Evolutionary conservation across 2,113 vertebrate species (phyloP).

Genomic region (Danio rerio): GRCz12tu NC_133181.1:56258501-56259000

Average conservation of each 20-base stretch:
- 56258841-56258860: constrained; percentile 23
- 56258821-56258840: neutral
- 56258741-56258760: neutral
- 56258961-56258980: constrained; percentile 27
- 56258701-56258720: constrained; percentile 25
- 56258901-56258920: constrained; percentile 27
- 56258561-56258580: constrained; percentile 66
- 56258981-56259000: constrained; percentile 13
- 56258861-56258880: constrained; percentile 28
- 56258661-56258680: constrained; percentile 46
- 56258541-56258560: constrained; percentile 90
- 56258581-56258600: constrained; percentile 10
- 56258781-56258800: constrained; percentile 2
- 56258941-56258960: neutral
- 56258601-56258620: neutral
- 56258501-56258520: constrained; percentile 87
- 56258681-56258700: constrained; percentile 58
- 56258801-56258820: constrained; percentile 29
- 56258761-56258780: neutral
- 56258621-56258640: neutral
- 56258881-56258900: constrained; percentile 10
- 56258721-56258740: constrained; percentile 10
- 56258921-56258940: constrained; percentile 9
- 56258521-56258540: constrained; percentile 90
- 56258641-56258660: constrained; percentile 39